Percentiles rank a stretch among this genome's conserved stretches.
Evolutionary conservation across 2,797 vertebrate genomes (phyloP).

Genomic region (Otus scops): DNA sequence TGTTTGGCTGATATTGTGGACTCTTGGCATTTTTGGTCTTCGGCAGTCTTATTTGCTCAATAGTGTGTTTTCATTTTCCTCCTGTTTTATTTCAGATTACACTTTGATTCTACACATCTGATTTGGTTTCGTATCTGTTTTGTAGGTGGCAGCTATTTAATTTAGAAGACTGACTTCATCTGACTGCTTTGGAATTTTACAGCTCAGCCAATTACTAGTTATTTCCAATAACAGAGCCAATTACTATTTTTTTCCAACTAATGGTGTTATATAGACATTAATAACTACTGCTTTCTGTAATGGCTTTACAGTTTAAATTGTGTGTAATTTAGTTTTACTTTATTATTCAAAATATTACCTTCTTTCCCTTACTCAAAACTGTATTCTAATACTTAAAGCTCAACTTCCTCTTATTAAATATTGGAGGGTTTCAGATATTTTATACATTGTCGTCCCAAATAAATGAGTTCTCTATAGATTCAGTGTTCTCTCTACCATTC

Average conservation of each 20-base stretch:
- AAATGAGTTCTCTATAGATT: background rate
- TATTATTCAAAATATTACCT: background rate
- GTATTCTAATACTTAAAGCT: background rate
- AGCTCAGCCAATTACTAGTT: background rate
- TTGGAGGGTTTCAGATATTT: background rate
- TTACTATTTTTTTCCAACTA: background rate
- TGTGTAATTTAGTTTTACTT: background rate
- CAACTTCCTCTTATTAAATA: background rate
- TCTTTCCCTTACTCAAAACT: background rate
- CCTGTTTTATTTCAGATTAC: constrained; percentile 44
- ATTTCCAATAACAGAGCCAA: constrained; percentile 1
- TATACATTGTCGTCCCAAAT: background rate
- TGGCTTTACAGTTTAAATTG: background rate
- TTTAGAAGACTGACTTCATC: constrained; percentile 35
- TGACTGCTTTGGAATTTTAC: constrained; percentile 26
- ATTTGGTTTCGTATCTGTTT: constrained; percentile 7
- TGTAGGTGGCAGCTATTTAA: constrained; percentile 38
- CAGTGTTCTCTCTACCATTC: background rate
- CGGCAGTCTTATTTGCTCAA: background rate
- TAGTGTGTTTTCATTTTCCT: background rate
- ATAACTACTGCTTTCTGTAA: background rate
- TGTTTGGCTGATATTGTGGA: background rate
- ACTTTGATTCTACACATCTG: background rate
- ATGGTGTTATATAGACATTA: background rate
- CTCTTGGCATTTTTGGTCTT: background rate